Evolutionary conservation across 2,797 vertebrate species (phyloP), one percentile per base, ranked within the genome.

Genomic region (Leuciscus waleckii): DNA sequence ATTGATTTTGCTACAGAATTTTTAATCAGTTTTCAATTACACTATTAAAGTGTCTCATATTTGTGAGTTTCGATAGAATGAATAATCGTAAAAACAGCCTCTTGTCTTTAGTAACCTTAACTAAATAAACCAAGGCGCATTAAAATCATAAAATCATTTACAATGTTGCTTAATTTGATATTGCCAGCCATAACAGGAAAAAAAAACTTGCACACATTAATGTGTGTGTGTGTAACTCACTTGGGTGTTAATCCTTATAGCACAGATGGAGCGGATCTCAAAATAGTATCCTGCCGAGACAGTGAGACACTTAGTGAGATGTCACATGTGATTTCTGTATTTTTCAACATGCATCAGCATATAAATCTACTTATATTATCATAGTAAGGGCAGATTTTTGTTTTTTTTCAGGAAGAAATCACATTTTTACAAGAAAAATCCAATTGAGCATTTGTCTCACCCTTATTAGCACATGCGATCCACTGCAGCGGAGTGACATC

Each of bases 211-310:
- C 23, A 26, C 21, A 49, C 19, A 86, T 68, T 74, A 51, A 21
- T 76, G n/a, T 75, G 23, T 82, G 69, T 70, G 88, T 51, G 91
- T 92, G 88, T 89, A 92, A 92, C 94, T 92, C 95, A 99, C 98
- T 98, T 99, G 98, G 0, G 98, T 99, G 96, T 99, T 99, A 96
- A 99, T 99, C 94, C 98, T 97, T 93, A 99, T 99, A 87, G 98
- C 98, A 23, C 98, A 98, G 58, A 99, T 98, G 94, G 98, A 99
- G 75, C 98, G 98, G 91, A 99, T 99, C 95, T 99, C 98, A 61
- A 99, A 99, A 96, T 99, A 99, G 95, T 98, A 99, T 94, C 98
- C 98, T 99, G 93, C 79, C 41, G 56, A 77, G 87, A 91, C 85
- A 88, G 63, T 86, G 86, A 90, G 84, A 89, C 49, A 85, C 61